Conservation (phyloP, 2,888 invertebrate species). For the Melinopterus prodromus region DNA sequence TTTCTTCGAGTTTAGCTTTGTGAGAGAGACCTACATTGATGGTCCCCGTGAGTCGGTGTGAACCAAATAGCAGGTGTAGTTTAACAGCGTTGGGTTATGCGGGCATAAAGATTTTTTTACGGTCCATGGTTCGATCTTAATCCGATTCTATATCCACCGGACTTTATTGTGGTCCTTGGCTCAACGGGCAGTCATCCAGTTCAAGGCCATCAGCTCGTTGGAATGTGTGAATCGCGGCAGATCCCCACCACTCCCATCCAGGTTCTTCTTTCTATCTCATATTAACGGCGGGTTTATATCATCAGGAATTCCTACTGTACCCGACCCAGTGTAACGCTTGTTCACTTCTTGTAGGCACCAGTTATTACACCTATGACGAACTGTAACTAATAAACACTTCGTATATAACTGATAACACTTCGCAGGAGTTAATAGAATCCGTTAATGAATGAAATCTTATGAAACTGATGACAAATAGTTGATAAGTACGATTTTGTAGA, state of each 20-base stretch:
- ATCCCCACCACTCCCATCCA: slow-evolving; percentile 38
- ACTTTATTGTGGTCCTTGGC: slow-evolving; percentile 47
- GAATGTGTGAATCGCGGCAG: slow-evolving; percentile 54
- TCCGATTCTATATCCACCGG: slow-evolving; percentile 17
- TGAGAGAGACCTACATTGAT: not conserved
- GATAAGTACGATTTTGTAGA: too few species aligned
- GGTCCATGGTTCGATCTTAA: not conserved
- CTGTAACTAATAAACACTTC: not conserved
- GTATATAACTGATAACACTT: too few species aligned
- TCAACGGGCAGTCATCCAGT: slow-evolving; percentile 50
- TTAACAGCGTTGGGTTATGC: not conserved
- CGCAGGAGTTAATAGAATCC: too few species aligned
- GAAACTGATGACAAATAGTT: too few species aligned
- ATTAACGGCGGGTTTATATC: slow-evolving; percentile 30
- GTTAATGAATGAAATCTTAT: too few species aligned
- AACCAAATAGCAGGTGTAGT: not conserved
- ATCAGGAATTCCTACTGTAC: slow-evolving; percentile 28
- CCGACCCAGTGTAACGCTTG: not conserved
- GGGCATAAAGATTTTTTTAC: not conserved
- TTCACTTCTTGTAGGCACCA: not conserved
- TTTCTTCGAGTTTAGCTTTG: not conserved
- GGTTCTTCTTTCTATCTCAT: not conserved
- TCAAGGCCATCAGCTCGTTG: slow-evolving; percentile 52
- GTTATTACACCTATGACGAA: not conserved
- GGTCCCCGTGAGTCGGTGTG: not conserved